Evolutionary conservation across 2,797 vertebrate species (phyloP), one percentile per base, ranked within the genome.

Genomic region (Platyrinchus mystaceus): DNA sequence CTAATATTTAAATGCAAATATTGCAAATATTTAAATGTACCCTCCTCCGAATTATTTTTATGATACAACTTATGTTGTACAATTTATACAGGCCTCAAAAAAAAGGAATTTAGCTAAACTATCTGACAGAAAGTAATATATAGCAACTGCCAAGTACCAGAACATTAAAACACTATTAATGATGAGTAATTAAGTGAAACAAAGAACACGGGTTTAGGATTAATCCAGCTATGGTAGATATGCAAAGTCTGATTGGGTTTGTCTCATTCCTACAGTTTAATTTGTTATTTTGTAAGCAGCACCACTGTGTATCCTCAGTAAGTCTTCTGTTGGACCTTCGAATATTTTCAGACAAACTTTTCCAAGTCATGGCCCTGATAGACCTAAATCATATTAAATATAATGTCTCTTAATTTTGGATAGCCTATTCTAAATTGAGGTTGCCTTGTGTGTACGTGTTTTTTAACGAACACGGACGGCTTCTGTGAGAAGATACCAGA

Each of bases 401-500:
- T 32, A 30, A n/a, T 7, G 1, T 41, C 7, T 49, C 7, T 22
- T 41, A 58, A 50, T 55, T 79, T 64, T 66, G 27, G 11, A 36
- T 43, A 34, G 8, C 6, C 2, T 74, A 0, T 63, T 75, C 5
- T 55, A 55, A 67, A 16, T 8, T 14, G 44, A 44, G 39, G 5
- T 2, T 55, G 3, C 1, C 67, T 39, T 49, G 1, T 46, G 7
- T 14, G 5, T 8, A 2, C 60, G 9, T 28, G 4, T 43, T 3
- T 70, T 69, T 49, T 55, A 71, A 63, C 6, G 39, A 73, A n/a
- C 6, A 49, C 2, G 2, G 0, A 3, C 43, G 19, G 5, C 7
- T 69, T 89, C 32, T 15, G 0, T 46, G 16, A 81, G 26, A 73
- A 85, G 10, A 47, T n/a, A 79, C 4, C 11, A 77, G 39, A 69